phyloP scores from a whole-genome alignment of 2,113 vertebrate genomes.

The Nicator chloris region DNA sequence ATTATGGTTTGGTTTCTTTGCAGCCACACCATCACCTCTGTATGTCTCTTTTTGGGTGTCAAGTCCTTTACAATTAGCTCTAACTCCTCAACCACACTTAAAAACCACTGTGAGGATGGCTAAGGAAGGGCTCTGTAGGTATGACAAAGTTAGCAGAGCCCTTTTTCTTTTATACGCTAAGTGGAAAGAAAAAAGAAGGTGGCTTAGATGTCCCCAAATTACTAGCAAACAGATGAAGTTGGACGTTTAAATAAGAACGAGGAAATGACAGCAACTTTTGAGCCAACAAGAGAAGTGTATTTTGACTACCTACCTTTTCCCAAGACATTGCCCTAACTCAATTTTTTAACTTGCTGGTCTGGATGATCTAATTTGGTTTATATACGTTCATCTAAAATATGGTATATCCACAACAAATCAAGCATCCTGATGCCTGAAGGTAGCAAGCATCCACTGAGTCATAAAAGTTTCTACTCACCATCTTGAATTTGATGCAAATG shows the following conservation, averaged over 20 bases:
- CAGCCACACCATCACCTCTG: background rate
- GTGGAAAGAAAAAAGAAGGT: background rate
- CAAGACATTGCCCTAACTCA: background rate
- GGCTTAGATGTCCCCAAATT: background rate
- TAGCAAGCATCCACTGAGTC: background rate
- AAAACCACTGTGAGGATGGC: background rate
- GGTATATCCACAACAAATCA: background rate
- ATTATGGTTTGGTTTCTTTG: background rate
- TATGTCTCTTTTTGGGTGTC: background rate
- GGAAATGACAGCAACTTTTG: background rate
- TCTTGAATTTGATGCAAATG: background rate
- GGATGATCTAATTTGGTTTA: background rate
- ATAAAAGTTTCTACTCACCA: background rate
- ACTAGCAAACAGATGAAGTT: background rate
- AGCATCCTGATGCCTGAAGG: background rate
- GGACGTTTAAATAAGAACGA: background rate
- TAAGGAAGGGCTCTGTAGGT: background rate
- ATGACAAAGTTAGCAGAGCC: background rate
- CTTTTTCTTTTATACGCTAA: rapidly evolving
- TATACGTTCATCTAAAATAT: background rate
- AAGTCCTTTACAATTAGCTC: background rate
- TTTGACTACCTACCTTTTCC: background rate
- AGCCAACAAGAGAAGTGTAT: background rate
- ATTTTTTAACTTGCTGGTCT: background rate
- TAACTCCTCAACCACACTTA: background rate